phyloP scores from a whole-genome alignment of 2,113 vertebrate species.

The Ophthalmolycus amberensis region DNA sequence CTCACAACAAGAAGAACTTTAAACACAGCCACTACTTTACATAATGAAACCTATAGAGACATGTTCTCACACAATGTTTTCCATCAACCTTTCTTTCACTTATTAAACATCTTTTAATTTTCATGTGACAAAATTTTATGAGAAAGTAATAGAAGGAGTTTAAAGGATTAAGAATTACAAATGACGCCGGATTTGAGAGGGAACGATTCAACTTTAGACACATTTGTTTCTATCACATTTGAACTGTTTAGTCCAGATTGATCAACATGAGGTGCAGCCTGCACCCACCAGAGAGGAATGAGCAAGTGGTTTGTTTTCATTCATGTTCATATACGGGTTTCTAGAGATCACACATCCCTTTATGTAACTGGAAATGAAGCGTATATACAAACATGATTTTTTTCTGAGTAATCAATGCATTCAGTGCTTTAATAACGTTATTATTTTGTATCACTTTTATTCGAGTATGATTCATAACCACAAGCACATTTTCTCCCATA shows the following conservation, averaged over 20 bases:
- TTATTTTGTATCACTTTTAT: no score
- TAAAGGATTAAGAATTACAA: conserved; percentile 41
- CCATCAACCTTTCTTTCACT: not conserved
- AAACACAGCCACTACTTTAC: conserved; percentile 35
- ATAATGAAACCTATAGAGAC: conserved; percentile 36
- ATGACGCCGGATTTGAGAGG: conserved; percentile 9
- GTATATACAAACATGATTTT: not conserved
- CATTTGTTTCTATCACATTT: conserved; percentile 3
- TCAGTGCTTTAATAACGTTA: not conserved
- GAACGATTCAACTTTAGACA: not conserved
- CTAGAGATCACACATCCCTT: not conserved
- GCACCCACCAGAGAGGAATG: not conserved
- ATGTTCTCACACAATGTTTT: not conserved
- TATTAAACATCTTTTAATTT: not conserved
- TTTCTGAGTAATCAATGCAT: not conserved
- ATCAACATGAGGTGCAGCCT: not conserved
- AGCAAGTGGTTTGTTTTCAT: not conserved
- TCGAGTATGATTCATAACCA: no score
- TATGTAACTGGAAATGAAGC: not conserved
- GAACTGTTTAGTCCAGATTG: conserved; percentile 1
- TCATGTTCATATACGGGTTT: not conserved
- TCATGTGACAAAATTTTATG: not conserved
- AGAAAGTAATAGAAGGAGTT: no score
- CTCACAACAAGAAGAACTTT: conserved; percentile 29
- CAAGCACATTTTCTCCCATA: not conserved